Percentiles rank a stretch among this genome's conserved stretches.
Conservation (phyloP, 2,797 vertebrate genomes). For the Naso thynnoides region DNA sequence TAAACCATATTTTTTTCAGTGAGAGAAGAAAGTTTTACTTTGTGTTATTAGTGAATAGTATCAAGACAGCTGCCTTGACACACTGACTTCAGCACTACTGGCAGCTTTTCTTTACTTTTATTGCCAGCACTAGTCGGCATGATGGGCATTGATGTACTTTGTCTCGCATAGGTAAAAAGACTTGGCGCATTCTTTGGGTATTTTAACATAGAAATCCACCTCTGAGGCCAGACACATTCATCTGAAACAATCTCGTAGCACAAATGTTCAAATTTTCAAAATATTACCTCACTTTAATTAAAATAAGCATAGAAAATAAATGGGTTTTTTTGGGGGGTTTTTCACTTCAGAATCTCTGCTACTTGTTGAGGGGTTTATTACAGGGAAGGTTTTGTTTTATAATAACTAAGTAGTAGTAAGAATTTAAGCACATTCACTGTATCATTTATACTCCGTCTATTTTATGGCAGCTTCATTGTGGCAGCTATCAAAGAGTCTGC, state of each 20-base stretch:
- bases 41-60: background rate
- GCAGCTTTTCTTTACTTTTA: slow-evolving; percentile 23
- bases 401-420: background rate
- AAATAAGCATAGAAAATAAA: background rate
- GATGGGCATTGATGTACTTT: background rate
- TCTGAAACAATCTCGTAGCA: background rate
- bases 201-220: slow-evolving; percentile 2
- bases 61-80: slow-evolving; percentile 21
- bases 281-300: background rate
- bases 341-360: background rate
- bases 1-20: background rate
- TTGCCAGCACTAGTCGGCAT: slow-evolving; percentile 6
- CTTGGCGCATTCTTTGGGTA: slow-evolving; percentile 6
- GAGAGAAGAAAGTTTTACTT: background rate
- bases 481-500: slow-evolving; percentile 11
- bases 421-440: slow-evolving; percentile 3
- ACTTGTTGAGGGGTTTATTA: background rate
- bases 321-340: background rate
- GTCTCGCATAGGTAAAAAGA: slow-evolving; percentile 31
- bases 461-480: slow-evolving; percentile 6
- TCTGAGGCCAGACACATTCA: background rate
- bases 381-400: background rate
- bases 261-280: background rate
- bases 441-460: slow-evolving; percentile 11
- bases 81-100: slow-evolving; percentile 23